Evolutionary conservation across 1,140 invertebrate species (phyloP), one percentile per base, ranked within the genome.

Genomic region (Scaptomyza graminum): DNA sequence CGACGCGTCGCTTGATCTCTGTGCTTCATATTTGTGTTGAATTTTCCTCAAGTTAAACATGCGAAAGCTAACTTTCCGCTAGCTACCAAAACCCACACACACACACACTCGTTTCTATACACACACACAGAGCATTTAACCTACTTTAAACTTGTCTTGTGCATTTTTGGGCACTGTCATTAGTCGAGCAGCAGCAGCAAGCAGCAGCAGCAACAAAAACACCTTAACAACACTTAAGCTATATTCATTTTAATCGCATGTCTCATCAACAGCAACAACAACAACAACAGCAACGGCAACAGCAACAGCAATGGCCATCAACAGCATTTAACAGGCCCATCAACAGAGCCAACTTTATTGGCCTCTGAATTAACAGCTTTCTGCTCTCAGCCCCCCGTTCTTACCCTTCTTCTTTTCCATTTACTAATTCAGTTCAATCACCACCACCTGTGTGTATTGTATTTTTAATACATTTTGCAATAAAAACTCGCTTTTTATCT

Each of bases 251-350:
- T 69, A 74, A 82, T 88, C 82, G 81, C 60, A 72, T 69, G 67
- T 78, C 79, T 75, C 76, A 82, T 78, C 83, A 79, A 18, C 44
- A 62, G 16, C 56, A 44, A 16, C 56, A 65, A 34, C 55, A 25
- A 28, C 51, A 34, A 37, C 65, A 68, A 41, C 73, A 50, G 39
- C 41, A 18, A 28, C 72, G 5, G n/a, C n/a, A 25, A 28, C 51
- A 34, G 25, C 65, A 68, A 41, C 73, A 52, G 71, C 70, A 65
- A 79, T 46, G 68, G 76, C 76, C 81, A 84, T 84, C 80, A 84
- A 84, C 80, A 80, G 76, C 81, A 76, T 84, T 84, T 84, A 85
- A 84, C 79, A 74, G 81, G 81, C 80, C 83, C 80, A 84, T 84
- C 80, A 84, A 84, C 80, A 64, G 63, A 51, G 63, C 39, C 59